Base-by-base conservation (phyloP, 2,113 vertebrate species). In the Ptyas mucosa region DNA sequence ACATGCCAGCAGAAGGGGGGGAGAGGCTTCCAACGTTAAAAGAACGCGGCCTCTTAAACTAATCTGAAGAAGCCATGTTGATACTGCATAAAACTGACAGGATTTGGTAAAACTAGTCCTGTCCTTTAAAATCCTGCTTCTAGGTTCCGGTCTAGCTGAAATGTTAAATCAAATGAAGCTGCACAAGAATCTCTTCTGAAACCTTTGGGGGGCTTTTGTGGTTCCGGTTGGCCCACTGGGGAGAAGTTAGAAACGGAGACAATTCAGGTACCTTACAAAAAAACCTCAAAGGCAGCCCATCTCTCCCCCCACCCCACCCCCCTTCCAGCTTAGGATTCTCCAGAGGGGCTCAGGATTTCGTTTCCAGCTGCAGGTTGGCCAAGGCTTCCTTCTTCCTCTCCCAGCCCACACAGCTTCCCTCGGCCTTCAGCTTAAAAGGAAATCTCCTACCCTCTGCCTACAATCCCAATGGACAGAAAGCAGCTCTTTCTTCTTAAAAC, bases 261-360 rank as follows among this genome's bases (percentile, higher is more conserved):
- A 46, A 2, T 93, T 96, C 96, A 94, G 95, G 95, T 93, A 94
- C 75, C 88, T 95, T 49, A 93, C 10, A 23, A 54, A 93, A 86
- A 94, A 95, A 94, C 21, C 53, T 21, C 8, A 90, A 89, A 34
- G 75, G 34, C 18, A 21, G 93, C 85, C n/a, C n/a, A 81, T 8
- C n/a, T n/a, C n/a, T n/a, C n/a, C n/a, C n/a, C 57, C 58, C 53
- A 9, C 9, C 15, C 14, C 54, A 58, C 53, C 18, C 9, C 20
- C 26, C 91, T 88, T 89, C 94, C 87, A 75, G 87, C 0, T 93
- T 91, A 29, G 81, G 43, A 54, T 69, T 24, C 91, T 53, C 46
- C 21, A 86, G 52, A 91, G 8, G 88, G 26, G 75, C 9, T 39
- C 23, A 0, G 0, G 11, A 81, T 54, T 92, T 92, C 5, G 6